Evolutionary conservation across 2,113 vertebrate species (phyloP), one percentile per base, ranked within the genome.

Genomic region (Rhinolophus ferrumequinum): DNA sequence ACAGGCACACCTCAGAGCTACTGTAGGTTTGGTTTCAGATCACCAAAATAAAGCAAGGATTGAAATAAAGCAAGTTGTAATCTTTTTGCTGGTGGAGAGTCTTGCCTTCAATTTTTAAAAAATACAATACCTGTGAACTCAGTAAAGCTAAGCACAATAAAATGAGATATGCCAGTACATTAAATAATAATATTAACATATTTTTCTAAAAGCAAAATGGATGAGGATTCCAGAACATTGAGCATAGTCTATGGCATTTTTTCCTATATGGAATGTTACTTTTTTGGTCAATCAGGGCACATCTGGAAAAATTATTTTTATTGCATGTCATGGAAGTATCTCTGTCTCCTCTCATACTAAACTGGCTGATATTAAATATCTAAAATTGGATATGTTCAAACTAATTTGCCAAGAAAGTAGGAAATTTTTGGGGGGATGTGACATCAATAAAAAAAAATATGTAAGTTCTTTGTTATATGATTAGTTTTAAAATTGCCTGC

Each of bases 401-500:
- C 12, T 84, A 85, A 97, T 92, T 97, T 97, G n/a, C 67, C 84
- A 96, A 95, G 66, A 97, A 96, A 70, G 24, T 28, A 97, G 41
- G 80, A 35, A 88, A 89, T 97, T 83, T 82, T 97, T 16, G 52
- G 52, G 52, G 52, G 76, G 95, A 97, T 97, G 88, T 91, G 41
- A 6, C 38, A 92, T 83, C 69, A 22, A 93, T 93, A 97, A 54
- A 75, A 76, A 82, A 85, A 93, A 92, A 84, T 83, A 84, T 83
- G 82, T 87, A 54, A 50, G 76, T 93, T 97, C 95, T 96, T 91
- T 97, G 33, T 2, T 95, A 72, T 41, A 58, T 91, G 50, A 92
- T 60, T 80, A 80, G 92, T 52, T 98, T 97, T 86, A 97, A 97
- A 97, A 98, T 64, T 97, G 87, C 38, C 94, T 76, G 24, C 35